Conservation (phyloP, 2,113 vertebrate genomes). For the Chitala chitala region DNA sequence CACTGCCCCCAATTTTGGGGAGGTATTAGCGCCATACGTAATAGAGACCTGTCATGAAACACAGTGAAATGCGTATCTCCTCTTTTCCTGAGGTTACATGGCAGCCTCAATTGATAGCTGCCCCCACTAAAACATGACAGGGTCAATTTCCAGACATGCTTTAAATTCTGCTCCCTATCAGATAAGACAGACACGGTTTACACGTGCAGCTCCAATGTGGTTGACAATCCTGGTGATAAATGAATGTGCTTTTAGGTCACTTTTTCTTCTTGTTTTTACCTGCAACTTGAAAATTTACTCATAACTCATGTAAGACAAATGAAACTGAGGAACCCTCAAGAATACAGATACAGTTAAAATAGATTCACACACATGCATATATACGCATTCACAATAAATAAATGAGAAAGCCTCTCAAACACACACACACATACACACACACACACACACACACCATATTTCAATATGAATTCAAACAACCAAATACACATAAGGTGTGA, state of each 20-base stretch:
- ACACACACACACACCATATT: background rate
- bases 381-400: background rate
- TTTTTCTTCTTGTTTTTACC: background rate
- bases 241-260: background rate
- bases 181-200: background rate
- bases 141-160: constrained; percentile 12
- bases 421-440: constrained; percentile 1
- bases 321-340: too few species aligned
- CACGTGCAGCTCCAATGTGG: background rate
- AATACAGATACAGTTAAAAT: too few species aligned
- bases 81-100: constrained; percentile 14
- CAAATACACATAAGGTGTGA: too few species aligned
- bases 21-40: background rate
- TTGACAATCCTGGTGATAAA: constrained; percentile 5
- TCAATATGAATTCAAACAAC: too few species aligned
- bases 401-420: background rate
- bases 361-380: too few species aligned
- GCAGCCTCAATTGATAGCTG: background rate
- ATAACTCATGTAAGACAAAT: constrained; percentile 1
- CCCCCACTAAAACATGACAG: background rate
- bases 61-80: background rate
- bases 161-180: constrained; percentile 6
- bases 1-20: background rate
- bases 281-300: constrained; percentile 7
- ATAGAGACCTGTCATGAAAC: background rate